Evolutionary conservation across 1,140 invertebrate species (phyloP), one percentile per base, ranked within the genome.

Genomic region (Oedothorax gibbosus): DNA sequence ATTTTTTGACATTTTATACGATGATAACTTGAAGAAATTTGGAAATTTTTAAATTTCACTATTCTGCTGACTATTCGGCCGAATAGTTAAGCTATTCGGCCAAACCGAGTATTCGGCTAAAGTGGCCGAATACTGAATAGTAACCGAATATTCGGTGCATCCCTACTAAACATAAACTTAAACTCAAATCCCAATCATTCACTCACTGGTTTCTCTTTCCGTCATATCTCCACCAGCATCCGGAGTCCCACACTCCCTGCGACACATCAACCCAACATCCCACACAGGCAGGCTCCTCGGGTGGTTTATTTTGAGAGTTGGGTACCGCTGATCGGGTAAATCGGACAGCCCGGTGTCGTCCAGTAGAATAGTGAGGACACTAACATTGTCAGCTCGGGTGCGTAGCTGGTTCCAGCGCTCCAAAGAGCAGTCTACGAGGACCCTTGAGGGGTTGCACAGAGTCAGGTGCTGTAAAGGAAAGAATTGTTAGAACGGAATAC

Each of bases 361-460:
- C 72, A 98, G 91, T 92, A 98, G 95, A 20, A 98, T 91, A 54
- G 97, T 97, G 11, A 99, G 95, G 65, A 97, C 97, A 76, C 95
- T 97, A 3, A 96, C 98, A 90, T 99, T 99, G 90, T 99, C 97
- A 12, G 97, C 97, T 56, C 96, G 92, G 91, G 98, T 93, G 88
- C 94, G 93, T 93, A 96, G 96, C 49, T 89, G 88, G 54, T 89
- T 87, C 90, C 92, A 92, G 75, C 89, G 90, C 86, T 95, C 94
- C 10, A 98, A 90, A 51, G 97, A 96, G 87, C 93, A 92, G 88
- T 98, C 95, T 0, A 99, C 97, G 69, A 99, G 90, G 86, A 94
- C 93, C 89, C 97, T 96, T n/a, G 96, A 97, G 0, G 97, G 97
- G 91, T 98, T 98, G 54, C 95, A 92, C 94, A 95, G 96, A 51